Evolutionary conservation across 2,797 vertebrate species (phyloP).

Genomic region (Gymnoscopelus microlampas): DNA sequence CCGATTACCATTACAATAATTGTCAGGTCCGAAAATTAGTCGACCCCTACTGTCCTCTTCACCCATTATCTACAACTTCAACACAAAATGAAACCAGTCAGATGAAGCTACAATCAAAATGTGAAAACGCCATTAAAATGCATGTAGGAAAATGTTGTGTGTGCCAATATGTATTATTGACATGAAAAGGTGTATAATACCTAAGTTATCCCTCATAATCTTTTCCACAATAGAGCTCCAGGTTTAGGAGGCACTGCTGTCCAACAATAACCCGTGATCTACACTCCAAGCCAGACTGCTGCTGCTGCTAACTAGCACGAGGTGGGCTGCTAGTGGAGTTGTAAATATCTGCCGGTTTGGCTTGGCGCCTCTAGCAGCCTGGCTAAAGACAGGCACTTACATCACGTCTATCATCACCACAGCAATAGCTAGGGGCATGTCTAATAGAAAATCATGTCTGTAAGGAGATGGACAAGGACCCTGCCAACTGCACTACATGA

Average conservation of each 20-base stretch:
- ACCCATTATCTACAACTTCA: conserved; percentile 3
- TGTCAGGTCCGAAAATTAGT: too few species aligned
- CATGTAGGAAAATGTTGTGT: conserved; percentile 44
- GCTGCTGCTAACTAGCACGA: conserved; percentile 40
- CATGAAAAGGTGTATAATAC: conserved; percentile 56
- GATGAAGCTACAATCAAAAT: conserved; percentile 10
- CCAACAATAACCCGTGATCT: conserved; percentile 49
- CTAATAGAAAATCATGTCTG: conserved; percentile 45
- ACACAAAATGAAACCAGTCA: not conserved
- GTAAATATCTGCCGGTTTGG: conserved; percentile 69
- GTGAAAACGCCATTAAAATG: conserved; percentile 28
- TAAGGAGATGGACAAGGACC: conserved; percentile 1
- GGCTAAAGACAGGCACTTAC: conserved; percentile 72
- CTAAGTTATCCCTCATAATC: conserved; percentile 38
- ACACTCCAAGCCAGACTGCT: conserved; percentile 32
- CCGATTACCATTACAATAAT: too few species aligned
- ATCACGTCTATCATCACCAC: conserved; percentile 66
- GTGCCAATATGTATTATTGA: conserved; percentile 14
- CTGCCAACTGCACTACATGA: conserved; percentile 34
- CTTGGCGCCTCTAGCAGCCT: conserved; percentile 51
- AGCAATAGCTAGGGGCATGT: conserved; percentile 33
- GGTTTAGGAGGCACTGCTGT: conserved; percentile 54
- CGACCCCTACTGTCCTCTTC: not conserved
- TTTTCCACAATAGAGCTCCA: conserved; percentile 55
- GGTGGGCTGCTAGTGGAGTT: conserved; percentile 50